Percentiles rank a stretch among this genome's conserved stretches.
These are phyloP conservation scores for Pseudomyrmex concolor DNA, from an alignment of 1,140 invertebrate species.

Conservation along the genomic window DNA sequence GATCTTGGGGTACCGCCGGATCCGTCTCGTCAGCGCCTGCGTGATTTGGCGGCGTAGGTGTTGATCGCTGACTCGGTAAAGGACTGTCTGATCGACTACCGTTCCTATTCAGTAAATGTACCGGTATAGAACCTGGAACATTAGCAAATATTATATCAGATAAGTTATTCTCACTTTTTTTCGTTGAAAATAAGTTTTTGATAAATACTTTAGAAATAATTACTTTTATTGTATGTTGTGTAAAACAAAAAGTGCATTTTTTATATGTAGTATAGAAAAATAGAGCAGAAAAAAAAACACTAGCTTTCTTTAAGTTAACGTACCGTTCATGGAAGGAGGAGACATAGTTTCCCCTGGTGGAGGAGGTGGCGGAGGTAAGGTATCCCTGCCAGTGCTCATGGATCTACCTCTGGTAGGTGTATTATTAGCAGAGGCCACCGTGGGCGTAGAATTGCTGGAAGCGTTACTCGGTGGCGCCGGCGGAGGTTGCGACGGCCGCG, in stretches of 20 bases:
- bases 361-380: conserved; percentile 94
- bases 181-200: background rate
- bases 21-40: conserved; percentile 81
- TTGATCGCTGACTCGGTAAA: conserved; percentile 86
- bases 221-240: too few relatives aligned
- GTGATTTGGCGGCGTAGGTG: conserved; percentile 85
- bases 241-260: too few relatives aligned
- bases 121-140: conserved; percentile 84
- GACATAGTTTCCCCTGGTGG: conserved; percentile 88
- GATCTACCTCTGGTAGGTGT: conserved; percentile 89
- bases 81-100: conserved; percentile 84
- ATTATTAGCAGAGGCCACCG: conserved; percentile 87
- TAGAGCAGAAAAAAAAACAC: too few relatives aligned
- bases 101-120: conserved; percentile 81
- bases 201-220: background rate
- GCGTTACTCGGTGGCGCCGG: conserved; percentile 92
- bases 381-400: conserved; percentile 89
- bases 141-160: conserved; percentile 52
- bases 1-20: conserved; percentile 80
- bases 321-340: conserved; percentile 84
- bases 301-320: background rate
- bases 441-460: conserved; percentile 89
- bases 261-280: too few relatives aligned
- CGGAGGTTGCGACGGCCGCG: conserved; percentile 93
- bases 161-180: background rate